Percentiles rank a stretch among this genome's conserved stretches.
These are phyloP conservation scores for Apoderus coryli DNA, from an alignment of 2,888 invertebrate genomes.

Conservation along the genomic window DNA sequence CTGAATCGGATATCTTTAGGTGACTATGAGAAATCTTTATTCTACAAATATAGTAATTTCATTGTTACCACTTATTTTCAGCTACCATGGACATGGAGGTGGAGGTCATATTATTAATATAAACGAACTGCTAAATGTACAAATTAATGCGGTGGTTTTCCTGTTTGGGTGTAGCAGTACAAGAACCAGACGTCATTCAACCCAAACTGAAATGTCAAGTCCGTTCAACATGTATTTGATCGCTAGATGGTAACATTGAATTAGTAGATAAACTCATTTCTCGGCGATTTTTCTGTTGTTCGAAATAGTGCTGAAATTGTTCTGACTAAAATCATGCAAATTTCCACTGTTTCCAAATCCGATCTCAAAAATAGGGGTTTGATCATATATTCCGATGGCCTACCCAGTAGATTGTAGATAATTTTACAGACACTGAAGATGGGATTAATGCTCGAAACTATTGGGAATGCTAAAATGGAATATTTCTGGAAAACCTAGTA, in stretches of 20 bases:
- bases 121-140: constrained; percentile 38
- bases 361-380: no score
- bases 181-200: constrained; percentile 30
- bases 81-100: constrained; percentile 56
- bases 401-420: no score
- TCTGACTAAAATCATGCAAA: constrained; percentile 1
- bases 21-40: constrained; percentile 31
- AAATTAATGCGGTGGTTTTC: constrained; percentile 42
- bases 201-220: constrained; percentile 34
- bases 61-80: constrained; percentile 22
- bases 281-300: no score
- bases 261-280: constrained; percentile 5
- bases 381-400: no score
- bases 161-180: constrained; percentile 52
- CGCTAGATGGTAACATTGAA: constrained; percentile 27
- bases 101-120: constrained; percentile 44
- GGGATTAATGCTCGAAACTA: no score
- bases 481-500: no score
- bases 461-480: no score
- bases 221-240: constrained; percentile 35
- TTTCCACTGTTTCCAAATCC: neutral
- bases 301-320: constrained; percentile 3
- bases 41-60: neutral
- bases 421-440: no score
- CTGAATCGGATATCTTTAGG: constrained; percentile 42